Conservation (phyloP, 1,140 invertebrate genomes). For the Hestina assimilis region DNA sequence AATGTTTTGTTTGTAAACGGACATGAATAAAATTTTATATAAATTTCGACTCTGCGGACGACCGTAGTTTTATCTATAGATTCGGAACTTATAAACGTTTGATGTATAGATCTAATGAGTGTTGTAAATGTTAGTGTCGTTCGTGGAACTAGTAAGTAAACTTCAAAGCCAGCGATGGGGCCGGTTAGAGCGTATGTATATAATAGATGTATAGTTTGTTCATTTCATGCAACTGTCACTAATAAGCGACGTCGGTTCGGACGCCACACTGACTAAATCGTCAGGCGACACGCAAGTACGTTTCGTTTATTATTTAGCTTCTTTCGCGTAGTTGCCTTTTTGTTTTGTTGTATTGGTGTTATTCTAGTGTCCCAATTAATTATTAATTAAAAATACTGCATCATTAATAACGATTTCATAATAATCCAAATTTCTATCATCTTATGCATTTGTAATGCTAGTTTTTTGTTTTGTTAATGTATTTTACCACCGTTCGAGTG, state of each 20-base stretch:
- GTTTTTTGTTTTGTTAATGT: neutral
- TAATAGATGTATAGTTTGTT: constrained; percentile 76
- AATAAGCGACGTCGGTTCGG: constrained; percentile 73
- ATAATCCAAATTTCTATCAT: neutral
- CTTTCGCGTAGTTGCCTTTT: constrained; percentile 32
- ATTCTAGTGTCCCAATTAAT: constrained; percentile 19
- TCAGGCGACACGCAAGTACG: constrained; percentile 73
- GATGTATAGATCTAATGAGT: neutral
- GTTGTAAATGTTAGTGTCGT: neutral
- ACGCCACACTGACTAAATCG: constrained; percentile 70
- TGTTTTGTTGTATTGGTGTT: constrained; percentile 28
- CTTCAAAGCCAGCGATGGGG: neutral
- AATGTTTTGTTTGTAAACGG: neutral
- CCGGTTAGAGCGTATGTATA: constrained; percentile 36
- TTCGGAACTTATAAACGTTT: no score
- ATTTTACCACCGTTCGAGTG: no score
- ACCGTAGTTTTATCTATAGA: neutral
- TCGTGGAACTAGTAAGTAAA: neutral
- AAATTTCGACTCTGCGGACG: neutral
- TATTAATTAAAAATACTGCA: neutral
- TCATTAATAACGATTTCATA: neutral
- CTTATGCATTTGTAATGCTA: neutral
- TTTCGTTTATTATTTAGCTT: constrained; percentile 32
- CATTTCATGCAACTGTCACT: constrained; percentile 77
- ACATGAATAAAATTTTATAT: neutral